Percentiles rank a stretch among this genome's conserved stretches.
These are phyloP conservation scores for Drosophila auraria DNA, from an alignment of 1,140 invertebrate genomes.

Conservation along the genomic window DNA sequence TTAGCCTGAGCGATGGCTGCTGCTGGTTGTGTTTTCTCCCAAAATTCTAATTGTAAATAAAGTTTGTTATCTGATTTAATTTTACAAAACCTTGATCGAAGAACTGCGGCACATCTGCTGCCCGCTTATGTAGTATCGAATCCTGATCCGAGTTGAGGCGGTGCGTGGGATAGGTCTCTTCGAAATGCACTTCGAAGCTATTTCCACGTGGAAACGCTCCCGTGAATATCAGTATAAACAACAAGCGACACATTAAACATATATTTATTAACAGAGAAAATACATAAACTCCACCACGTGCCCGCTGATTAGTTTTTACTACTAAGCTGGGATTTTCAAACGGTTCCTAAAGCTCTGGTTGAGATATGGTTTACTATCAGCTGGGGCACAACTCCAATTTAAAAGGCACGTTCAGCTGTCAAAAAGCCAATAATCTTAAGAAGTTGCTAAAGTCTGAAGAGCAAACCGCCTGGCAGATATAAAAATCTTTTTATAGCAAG, in stretches of 20 bases:
- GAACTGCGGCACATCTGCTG: slow-evolving; percentile 60
- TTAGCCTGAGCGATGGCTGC: slow-evolving; percentile 85
- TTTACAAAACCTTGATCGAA: slow-evolving; percentile 72
- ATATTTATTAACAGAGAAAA: slow-evolving; percentile 32
- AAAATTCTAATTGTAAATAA: slow-evolving; percentile 52
- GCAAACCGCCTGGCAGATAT: neutral
- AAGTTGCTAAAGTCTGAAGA: neutral
- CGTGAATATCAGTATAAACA: slow-evolving; percentile 51
- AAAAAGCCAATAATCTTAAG: neutral
- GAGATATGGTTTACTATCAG: slow-evolving; percentile 1
- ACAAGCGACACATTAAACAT: slow-evolving; percentile 50
- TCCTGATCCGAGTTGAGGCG: slow-evolving; percentile 43
- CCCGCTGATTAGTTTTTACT: slow-evolving; percentile 4
- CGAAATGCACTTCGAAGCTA: slow-evolving; percentile 54
- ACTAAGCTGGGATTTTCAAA: slow-evolving; percentile 15
- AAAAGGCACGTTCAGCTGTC: neutral
- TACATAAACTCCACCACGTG: slow-evolving; percentile 43
- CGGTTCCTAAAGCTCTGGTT: slow-evolving; percentile 44
- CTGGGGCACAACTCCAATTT: neutral
- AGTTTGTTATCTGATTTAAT: slow-evolving; percentile 37
- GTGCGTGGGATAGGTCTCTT: slow-evolving; percentile 56
- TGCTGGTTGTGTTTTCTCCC: neutral
- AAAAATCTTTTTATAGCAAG: too few relatives aligned
- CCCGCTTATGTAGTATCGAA: slow-evolving; percentile 56
- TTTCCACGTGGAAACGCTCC: neutral